These are phyloP conservation scores for Lampropteryx suffumata DNA, from an alignment of 2,888 invertebrate species.

Conservation along the genomic window DNA sequence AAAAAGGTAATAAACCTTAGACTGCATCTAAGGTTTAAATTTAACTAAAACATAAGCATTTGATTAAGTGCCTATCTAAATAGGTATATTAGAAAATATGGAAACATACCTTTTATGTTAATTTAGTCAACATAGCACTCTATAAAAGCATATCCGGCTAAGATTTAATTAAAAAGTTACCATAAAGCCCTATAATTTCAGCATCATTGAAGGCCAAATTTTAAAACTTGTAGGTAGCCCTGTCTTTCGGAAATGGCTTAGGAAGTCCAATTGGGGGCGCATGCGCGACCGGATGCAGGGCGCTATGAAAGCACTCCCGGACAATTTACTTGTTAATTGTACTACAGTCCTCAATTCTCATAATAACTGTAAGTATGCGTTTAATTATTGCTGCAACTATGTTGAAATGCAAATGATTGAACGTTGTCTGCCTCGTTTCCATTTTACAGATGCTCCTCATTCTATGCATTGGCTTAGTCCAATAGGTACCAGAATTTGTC, in stretches of 20 bases:
- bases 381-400: slow-evolving; percentile 13
- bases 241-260: slow-evolving; percentile 75
- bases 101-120: no score
- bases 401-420: slow-evolving; percentile 9
- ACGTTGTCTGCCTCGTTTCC: background rate
- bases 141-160: background rate
- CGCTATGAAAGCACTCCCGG: slow-evolving; percentile 70
- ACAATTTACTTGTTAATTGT: slow-evolving; percentile 66
- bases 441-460: no score
- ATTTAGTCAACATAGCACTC: no score
- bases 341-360: slow-evolving; percentile 28
- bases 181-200: slow-evolving; percentile 13
- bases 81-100: no score
- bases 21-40: no score
- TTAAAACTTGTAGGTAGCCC: slow-evolving; percentile 20
- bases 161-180: background rate
- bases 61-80: no score
- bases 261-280: slow-evolving; percentile 81
- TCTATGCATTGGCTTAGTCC: no score
- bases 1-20: no score
- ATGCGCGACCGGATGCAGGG: slow-evolving; percentile 71
- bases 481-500: no score
- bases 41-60: no score
- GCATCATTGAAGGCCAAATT: slow-evolving; percentile 31
- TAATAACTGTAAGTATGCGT: slow-evolving; percentile 26